Conservation (phyloP, 1,140 invertebrate genomes). For the Ooceraea biroi region DNA sequence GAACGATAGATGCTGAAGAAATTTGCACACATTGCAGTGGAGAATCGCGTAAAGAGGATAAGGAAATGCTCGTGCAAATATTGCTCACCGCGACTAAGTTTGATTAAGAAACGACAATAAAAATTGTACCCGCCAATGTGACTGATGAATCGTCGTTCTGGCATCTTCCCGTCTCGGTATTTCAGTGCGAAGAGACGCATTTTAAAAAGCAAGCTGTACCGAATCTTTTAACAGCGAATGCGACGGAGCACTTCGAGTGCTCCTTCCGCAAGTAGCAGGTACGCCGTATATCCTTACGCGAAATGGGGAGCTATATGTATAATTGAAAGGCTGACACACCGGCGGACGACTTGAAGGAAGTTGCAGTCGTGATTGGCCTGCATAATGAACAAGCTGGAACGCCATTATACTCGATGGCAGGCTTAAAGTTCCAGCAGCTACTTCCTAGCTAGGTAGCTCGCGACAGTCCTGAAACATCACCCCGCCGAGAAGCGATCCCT, state of each 20-base stretch:
- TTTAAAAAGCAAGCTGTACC: neutral
- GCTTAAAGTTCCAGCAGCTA: conserved; percentile 55
- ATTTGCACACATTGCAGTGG: too few species aligned
- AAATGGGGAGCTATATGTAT: conserved; percentile 55
- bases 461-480: conserved; percentile 31
- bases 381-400: conserved; percentile 71
- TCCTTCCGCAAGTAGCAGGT: neutral
- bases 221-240: neutral
- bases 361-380: conserved; percentile 71
- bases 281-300: neutral
- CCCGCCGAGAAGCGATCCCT: conserved; percentile 26
- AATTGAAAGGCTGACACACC: conserved; percentile 56
- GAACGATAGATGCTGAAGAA: too few species aligned
- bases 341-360: conserved; percentile 65
- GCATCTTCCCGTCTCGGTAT: neutral
- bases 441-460: neutral
- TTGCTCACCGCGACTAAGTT: too few species aligned
- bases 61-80: too few species aligned
- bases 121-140: too few species aligned
- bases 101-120: too few species aligned
- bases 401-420: conserved; percentile 67
- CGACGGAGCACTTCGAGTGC: neutral
- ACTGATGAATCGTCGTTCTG: too few species aligned
- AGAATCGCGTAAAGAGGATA: too few species aligned
- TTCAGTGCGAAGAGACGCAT: neutral